Percentiles rank a stretch among this genome's conserved stretches.
Conservation (phyloP, 1,140 invertebrate genomes). For the Cydia fagiglandana region DNA sequence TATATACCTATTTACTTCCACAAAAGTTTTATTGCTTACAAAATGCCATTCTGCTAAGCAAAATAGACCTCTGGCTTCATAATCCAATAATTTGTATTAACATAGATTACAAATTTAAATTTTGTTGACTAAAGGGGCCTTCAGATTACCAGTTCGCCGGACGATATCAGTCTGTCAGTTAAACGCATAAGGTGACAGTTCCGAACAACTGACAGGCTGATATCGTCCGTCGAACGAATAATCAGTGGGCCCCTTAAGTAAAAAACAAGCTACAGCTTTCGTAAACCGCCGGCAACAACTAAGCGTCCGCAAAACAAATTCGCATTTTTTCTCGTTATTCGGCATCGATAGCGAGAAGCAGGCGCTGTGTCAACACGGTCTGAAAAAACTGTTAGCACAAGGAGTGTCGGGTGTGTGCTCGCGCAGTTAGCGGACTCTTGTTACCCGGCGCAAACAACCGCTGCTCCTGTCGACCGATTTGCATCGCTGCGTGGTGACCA, state of each 20-base stretch:
- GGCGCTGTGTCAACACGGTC: conserved; percentile 40
- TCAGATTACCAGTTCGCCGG: too few relatives aligned
- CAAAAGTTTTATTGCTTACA: too few relatives aligned
- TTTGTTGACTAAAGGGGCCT: neutral
- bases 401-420: conserved; percentile 60
- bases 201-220: too few relatives aligned
- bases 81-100: too few relatives aligned
- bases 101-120: too few relatives aligned
- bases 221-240: too few relatives aligned
- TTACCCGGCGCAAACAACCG: conserved; percentile 39
- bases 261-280: neutral
- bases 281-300: neutral
- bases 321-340: conserved; percentile 30
- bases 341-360: conserved; percentile 50
- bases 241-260: neutral
- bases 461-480: conserved; percentile 52
- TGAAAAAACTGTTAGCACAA: conserved; percentile 56
- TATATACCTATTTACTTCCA: too few relatives aligned
- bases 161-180: too few relatives aligned
- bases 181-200: too few relatives aligned
- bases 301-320: neutral
- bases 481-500: conserved; percentile 51
- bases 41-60: too few relatives aligned
- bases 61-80: too few relatives aligned
- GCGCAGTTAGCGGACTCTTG: conserved; percentile 53